Conservation (phyloP, 2,797 vertebrate genomes). For the Momotus momota region DNA sequence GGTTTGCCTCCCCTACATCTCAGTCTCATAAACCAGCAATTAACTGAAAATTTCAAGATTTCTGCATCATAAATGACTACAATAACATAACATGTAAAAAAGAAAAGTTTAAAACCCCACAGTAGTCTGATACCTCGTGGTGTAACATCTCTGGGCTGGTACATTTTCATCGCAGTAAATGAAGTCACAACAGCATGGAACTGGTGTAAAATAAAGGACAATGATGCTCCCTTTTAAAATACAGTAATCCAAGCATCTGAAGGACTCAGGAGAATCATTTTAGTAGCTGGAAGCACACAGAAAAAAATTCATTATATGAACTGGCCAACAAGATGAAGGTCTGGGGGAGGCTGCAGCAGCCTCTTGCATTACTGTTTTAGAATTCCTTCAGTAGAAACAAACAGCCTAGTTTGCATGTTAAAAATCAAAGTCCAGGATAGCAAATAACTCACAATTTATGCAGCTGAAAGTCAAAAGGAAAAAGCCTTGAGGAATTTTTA, state of each 20-base stretch:
- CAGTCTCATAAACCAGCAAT: background rate
- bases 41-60: background rate
- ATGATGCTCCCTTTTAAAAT: background rate
- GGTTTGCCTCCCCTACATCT: background rate
- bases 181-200: background rate
- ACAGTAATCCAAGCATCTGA: background rate
- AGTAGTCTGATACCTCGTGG: background rate
- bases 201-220: background rate
- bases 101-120: accelerated
- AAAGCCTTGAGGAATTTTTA: background rate
- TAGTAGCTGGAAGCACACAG: background rate
- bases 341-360: background rate
- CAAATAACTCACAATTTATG: background rate
- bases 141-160: background rate
- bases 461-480: background rate
- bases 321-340: background rate
- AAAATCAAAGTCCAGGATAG: background rate
- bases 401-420: background rate
- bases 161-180: background rate
- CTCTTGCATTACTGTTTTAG: background rate
- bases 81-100: background rate
- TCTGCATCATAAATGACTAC: background rate
- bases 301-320: background rate
- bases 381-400: background rate
- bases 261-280: background rate